phyloP scores from a whole-genome alignment of 2,888 invertebrate genomes.

The Drosophila testacea region DNA sequence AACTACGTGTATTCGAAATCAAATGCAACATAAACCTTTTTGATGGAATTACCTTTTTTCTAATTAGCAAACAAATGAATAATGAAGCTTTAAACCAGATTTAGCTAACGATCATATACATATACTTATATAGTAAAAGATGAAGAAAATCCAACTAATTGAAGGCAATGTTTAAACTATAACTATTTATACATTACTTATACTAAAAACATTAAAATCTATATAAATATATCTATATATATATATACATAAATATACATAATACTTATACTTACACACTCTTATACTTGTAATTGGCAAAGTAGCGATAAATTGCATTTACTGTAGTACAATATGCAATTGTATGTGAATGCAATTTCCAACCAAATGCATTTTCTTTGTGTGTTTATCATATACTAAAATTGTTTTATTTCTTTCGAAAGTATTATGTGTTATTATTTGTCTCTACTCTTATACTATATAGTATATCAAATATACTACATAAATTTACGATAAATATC shows the following conservation, averaged over 20 bases:
- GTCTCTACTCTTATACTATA: conserved; percentile 12
- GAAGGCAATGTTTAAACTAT: conserved; percentile 45
- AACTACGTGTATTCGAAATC: conserved; percentile 68
- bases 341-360: conserved; percentile 43
- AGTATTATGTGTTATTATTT: conserved; percentile 37
- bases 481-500: conserved; percentile 7
- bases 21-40: conserved; percentile 55
- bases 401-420: neutral
- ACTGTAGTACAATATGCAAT: conserved; percentile 19
- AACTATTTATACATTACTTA: conserved; percentile 32
- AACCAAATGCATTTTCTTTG: conserved; percentile 32
- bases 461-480: neutral
- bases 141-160: conserved; percentile 11
- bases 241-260: conserved; percentile 9
- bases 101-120: neutral
- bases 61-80: conserved; percentile 20
- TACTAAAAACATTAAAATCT: conserved; percentile 10
- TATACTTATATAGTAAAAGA: neutral
- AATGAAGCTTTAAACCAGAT: conserved; percentile 45
- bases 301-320: conserved; percentile 52
- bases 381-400: conserved; percentile 5
- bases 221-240: conserved; percentile 14
- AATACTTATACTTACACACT: conserved; percentile 16
- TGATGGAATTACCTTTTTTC: conserved; percentile 31
- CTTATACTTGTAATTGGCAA: conserved; percentile 32